These are phyloP conservation scores for Eulemur albifrons DNA, from an alignment of 2,797 vertebrate genomes.

Conservation along the genomic window DNA sequence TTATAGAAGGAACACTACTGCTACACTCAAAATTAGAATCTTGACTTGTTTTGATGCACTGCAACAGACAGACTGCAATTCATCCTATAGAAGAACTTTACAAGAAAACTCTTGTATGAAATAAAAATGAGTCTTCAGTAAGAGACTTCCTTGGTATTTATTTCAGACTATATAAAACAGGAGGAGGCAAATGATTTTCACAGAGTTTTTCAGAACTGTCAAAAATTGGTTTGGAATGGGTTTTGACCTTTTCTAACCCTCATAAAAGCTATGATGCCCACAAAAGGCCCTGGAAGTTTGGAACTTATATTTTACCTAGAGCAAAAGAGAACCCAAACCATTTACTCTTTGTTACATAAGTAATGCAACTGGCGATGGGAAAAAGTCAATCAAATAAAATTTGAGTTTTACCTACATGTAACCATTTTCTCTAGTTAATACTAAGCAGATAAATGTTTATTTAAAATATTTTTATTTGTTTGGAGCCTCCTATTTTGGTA, in stretches of 20 bases:
- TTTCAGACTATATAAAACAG: slow-evolving; percentile 49
- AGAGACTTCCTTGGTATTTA: slow-evolving; percentile 58
- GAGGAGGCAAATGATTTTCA: slow-evolving; percentile 62
- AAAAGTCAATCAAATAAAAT: slow-evolving; percentile 29
- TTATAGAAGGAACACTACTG: background rate
- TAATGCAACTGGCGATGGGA: background rate
- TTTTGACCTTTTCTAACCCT: slow-evolving; percentile 62
- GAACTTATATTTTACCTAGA: slow-evolving; percentile 42
- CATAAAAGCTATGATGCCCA: slow-evolving; percentile 40
- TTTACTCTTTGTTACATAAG: background rate
- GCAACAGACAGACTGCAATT: slow-evolving; percentile 11
- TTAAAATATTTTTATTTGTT: slow-evolving; percentile 31
- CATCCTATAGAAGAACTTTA: slow-evolving; percentile 52
- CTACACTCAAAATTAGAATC: slow-evolving; percentile 19
- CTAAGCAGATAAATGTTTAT: background rate
- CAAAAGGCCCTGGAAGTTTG: slow-evolving; percentile 17
- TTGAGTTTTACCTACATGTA: background rate
- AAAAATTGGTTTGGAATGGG: slow-evolving; percentile 63
- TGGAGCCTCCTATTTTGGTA: background rate
- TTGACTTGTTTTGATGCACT: background rate
- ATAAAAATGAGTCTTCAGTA: slow-evolving; percentile 47
- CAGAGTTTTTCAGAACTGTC: slow-evolving; percentile 58
- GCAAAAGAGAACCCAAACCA: background rate
- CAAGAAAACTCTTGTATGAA: slow-evolving; percentile 10
- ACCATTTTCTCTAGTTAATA: background rate